A percentile compares a stretch with the other conserved stretches of the same genome.
Evolutionary conservation across 2,797 vertebrate genomes (phyloP).

Genomic region (Simalia tracyae): DNA sequence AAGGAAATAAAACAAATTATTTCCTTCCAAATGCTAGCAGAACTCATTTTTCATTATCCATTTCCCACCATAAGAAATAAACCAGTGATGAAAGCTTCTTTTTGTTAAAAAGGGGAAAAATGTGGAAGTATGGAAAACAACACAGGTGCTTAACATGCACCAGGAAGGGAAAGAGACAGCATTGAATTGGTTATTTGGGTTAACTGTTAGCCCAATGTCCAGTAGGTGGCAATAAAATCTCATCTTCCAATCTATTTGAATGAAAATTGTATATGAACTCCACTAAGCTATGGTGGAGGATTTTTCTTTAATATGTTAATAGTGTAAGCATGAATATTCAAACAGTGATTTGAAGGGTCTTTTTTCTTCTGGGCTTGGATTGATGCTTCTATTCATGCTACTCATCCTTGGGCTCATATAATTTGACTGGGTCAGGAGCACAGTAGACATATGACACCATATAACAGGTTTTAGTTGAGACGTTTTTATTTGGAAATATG

Average conservation of each 20-base stretch:
- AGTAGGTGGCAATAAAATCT: constrained; percentile 21
- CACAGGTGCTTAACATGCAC: neutral
- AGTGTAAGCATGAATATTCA: neutral
- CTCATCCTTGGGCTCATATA: neutral
- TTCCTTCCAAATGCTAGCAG: neutral
- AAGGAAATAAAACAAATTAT: neutral
- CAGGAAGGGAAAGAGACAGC: neutral
- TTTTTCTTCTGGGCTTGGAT: neutral
- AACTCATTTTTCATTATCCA: neutral
- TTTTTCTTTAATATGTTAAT: neutral
- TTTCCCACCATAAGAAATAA: neutral
- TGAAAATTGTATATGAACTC: neutral
- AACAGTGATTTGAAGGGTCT: neutral
- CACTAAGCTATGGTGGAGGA: neutral
- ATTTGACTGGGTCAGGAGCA: neutral
- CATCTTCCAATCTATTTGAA: neutral
- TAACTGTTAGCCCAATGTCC: neutral
- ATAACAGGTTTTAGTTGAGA: neutral
- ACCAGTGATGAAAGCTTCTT: neutral
- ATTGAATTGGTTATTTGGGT: neutral
- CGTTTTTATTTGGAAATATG: neutral
- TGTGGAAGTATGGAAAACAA: neutral
- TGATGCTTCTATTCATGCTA: neutral
- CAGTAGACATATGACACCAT: neutral
- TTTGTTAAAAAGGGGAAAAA: neutral